Evolutionary conservation across 2,888 invertebrate species (phyloP).

Genomic region (Sesia apiformis): DNA sequence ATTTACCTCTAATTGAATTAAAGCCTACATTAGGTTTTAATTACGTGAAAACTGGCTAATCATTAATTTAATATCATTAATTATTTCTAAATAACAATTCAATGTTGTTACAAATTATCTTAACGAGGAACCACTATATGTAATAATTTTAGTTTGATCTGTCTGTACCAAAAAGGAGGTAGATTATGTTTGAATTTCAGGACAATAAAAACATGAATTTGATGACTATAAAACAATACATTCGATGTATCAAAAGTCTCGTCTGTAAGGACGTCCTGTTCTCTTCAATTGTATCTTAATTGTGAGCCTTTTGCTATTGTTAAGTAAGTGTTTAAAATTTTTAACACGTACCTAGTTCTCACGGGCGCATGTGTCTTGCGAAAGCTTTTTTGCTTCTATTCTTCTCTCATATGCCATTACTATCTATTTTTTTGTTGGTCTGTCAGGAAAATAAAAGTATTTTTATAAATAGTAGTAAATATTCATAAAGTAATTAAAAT

Average conservation of each 20-base stretch:
- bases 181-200: too few relatives aligned
- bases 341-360: conserved; percentile 62
- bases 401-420: not conserved
- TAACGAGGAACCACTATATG: too few relatives aligned
- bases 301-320: conserved; percentile 30
- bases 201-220: too few relatives aligned
- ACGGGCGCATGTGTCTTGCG: conserved; percentile 34
- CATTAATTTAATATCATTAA: too few relatives aligned
- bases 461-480: conserved; percentile 20
- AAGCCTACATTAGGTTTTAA: not conserved
- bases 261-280: conserved; percentile 14
- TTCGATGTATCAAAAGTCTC: not conserved
- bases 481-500: conserved; percentile 39
- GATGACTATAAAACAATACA: not conserved
- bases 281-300: conserved; percentile 15
- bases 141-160: too few relatives aligned
- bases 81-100: too few relatives aligned
- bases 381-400: conserved; percentile 12
- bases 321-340: conserved; percentile 32
- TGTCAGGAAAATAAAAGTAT: conserved; percentile 3
- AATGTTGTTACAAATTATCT: too few relatives aligned
- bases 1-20: not conserved
- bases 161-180: too few relatives aligned
- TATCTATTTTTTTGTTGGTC: not conserved
- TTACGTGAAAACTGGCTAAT: not conserved